phyloP scores from a whole-genome alignment of 1,140 invertebrate species.

The Eciton burchellii region DNA sequence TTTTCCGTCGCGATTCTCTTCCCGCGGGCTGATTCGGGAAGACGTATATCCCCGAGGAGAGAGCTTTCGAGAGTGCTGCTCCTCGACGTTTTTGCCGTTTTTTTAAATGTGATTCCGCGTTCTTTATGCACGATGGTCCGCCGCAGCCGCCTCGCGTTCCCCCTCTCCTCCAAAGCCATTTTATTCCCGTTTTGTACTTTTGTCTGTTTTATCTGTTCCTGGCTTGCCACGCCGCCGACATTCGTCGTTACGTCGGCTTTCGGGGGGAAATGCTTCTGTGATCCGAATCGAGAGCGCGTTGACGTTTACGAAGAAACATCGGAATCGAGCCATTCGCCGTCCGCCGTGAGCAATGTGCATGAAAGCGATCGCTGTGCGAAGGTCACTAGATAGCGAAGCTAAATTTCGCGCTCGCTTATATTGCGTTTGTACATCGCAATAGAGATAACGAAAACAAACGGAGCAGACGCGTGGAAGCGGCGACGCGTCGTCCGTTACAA shows the following conservation, averaged over 20 bases:
- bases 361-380: constrained; percentile 15
- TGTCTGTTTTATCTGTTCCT: constrained; percentile 53
- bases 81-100: constrained; percentile 44
- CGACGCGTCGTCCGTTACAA: too few species aligned
- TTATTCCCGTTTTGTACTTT: constrained; percentile 57
- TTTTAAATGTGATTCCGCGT: constrained; percentile 47
- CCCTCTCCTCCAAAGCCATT: constrained; percentile 35
- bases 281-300: constrained; percentile 49
- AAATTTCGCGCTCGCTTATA: neutral
- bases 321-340: constrained; percentile 34
- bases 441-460: too few species aligned
- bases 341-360: constrained; percentile 35
- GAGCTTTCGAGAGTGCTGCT: constrained; percentile 47
- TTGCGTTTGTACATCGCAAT: too few species aligned
- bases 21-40: constrained; percentile 52
- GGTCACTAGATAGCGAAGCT: neutral
- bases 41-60: constrained; percentile 45
- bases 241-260: constrained; percentile 40
- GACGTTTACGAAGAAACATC: constrained; percentile 28
- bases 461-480: too few species aligned
- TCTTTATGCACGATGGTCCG: constrained; percentile 51
- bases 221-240: constrained; percentile 24
- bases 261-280: constrained; percentile 49
- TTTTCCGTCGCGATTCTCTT: constrained; percentile 48
- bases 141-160: neutral